A percentile compares a stretch with the other conserved stretches of the same genome.
Evolutionary conservation across 2,888 invertebrate genomes (phyloP).

Genomic region (Ditula angustiorana): DNA sequence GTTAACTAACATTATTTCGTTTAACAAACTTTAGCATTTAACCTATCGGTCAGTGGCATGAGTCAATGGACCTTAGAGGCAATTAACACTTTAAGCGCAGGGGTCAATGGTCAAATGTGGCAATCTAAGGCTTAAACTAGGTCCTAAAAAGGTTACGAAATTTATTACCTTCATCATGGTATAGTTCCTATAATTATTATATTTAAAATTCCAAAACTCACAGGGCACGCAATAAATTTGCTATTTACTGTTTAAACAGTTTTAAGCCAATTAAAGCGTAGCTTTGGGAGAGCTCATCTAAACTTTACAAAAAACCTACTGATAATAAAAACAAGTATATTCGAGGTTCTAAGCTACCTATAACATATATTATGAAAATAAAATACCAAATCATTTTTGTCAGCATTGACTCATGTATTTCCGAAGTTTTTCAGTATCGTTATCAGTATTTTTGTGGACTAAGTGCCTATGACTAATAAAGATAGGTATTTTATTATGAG

Average conservation of each 20-base stretch:
- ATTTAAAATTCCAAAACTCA: too few species aligned
- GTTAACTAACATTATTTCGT: neutral
- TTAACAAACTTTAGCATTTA: conserved; percentile 28
- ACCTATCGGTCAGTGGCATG: conserved; percentile 33
- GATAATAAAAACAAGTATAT: too few species aligned
- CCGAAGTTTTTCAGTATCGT: neutral
- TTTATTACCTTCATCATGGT: neutral
- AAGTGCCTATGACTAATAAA: neutral
- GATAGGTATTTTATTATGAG: neutral
- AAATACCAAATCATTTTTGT: neutral
- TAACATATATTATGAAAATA: too few species aligned
- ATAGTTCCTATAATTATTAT: too few species aligned
- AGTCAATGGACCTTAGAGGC: conserved; percentile 35
- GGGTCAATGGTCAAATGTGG: conserved; percentile 45
- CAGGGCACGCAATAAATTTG: too few species aligned
- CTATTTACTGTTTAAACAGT: too few species aligned
- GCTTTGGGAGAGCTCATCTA: too few species aligned
- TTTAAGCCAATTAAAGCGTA: too few species aligned
- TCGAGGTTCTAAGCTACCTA: too few species aligned
- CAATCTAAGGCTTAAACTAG: conserved; percentile 25
- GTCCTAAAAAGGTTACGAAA: conserved; percentile 1
- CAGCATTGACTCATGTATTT: neutral
- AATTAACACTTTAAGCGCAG: conserved; percentile 36
- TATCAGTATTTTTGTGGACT: too few species aligned
- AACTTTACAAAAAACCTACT: neutral